A percentile compares a stretch with the other conserved stretches of the same genome.
These are phyloP conservation scores for Mus pahari DNA, from an alignment of 2,113 vertebrate species.

Conservation along the genomic window DNA sequence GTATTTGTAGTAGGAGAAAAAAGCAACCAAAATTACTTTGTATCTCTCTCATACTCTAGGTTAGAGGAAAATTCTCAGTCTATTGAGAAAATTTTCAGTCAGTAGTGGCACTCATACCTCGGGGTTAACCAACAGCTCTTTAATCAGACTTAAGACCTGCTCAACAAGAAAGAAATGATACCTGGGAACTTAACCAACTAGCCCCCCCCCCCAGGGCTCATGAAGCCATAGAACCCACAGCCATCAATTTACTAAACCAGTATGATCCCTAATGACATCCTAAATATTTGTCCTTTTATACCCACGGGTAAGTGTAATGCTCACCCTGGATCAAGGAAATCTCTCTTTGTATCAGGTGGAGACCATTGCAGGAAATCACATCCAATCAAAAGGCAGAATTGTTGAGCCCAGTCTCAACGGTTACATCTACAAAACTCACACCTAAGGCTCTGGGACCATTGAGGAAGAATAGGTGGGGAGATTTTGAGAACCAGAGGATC, in stretches of 20 bases:
- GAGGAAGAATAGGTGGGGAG: neutral
- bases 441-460: neutral
- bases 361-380: neutral
- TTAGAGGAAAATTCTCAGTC: constrained; percentile 27
- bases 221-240: neutral
- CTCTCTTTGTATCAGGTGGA: neutral
- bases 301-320: neutral
- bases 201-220: neutral
- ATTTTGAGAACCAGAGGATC: neutral
- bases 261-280: neutral
- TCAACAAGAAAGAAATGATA: neutral
- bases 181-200: neutral
- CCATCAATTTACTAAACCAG: neutral
- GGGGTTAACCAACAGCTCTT: neutral
- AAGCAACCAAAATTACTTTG: neutral
- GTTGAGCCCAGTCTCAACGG: neutral
- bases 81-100: constrained; percentile 7
- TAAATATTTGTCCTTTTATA: neutral
- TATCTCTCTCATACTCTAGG: neutral
- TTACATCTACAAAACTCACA: neutral
- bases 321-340: neutral
- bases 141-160: too few relatives aligned
- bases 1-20: neutral
- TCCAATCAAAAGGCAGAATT: neutral
- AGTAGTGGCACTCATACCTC: neutral